Evolutionary conservation across 2,888 invertebrate genomes (phyloP), one percentile per base, ranked within the genome.

Genomic region (Cybosia mesomella): DNA sequence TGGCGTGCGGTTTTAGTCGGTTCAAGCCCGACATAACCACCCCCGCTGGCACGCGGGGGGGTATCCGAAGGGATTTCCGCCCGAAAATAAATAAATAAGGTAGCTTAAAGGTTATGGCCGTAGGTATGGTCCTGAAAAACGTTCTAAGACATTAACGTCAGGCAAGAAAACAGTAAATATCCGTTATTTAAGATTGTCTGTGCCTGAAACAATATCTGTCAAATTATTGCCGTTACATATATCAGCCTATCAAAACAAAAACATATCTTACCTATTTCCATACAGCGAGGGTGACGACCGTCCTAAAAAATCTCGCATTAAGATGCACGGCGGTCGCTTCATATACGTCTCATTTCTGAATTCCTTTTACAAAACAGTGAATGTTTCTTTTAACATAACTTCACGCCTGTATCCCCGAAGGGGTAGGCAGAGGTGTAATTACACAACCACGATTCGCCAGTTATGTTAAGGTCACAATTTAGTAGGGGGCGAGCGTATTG

Each of bases 271-370:
- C 58, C 28, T 28, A 58, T 58, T 58, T 58, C 18, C 32, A 58
- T 58, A 58, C 32, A 32, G 32, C n/a, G 24, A 28, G 72, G 71
- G 64, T 74, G 74, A 60, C 49, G 77, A 74, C 76, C 72, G 61
- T 36, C 22, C 22, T 69, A 53, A 72, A 68, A 68, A 71, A 74
- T 69, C 65, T 67, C 61, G 60, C 67, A 68, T 76, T 67, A 64
- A 70, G 71, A 79, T 79, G 76, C 79, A 72, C 5, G 28, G 66
- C 65, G 54, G 28, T 49, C 21, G 59, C n/a, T n/a, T 34, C n/a
- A 3, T n/a, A n/a, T 34, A 32, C 18, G 18, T n/a, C 11, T 32
- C 18, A 55, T 55, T 58, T 34, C 28, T 58, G n/a, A 58, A n/a
- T 49, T n/a, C 2, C 49, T 49, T 49, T 49, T n/a, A 49, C 5